A percentile compares a stretch with the other conserved stretches of the same genome.
Conservation (phyloP, 1,140 invertebrate species). For the Lanistes nyassanus region DNA sequence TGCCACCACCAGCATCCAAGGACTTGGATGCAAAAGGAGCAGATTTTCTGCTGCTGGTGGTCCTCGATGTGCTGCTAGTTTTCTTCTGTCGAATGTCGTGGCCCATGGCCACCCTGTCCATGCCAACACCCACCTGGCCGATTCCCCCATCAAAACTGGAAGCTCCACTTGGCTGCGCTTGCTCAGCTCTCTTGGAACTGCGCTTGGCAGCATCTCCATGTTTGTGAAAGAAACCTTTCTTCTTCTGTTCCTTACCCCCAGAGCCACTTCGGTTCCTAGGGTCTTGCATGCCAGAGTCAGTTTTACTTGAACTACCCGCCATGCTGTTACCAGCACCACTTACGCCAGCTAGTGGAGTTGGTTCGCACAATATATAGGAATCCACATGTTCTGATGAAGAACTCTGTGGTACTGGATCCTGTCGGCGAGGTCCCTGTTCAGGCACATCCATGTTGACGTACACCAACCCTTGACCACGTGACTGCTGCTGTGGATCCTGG, state of each 20-base stretch:
- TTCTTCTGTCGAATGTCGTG: slow-evolving; percentile 35
- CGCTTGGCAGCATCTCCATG: slow-evolving; percentile 20
- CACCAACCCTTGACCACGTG: neutral
- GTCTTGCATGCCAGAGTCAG: neutral
- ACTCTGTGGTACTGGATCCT: neutral
- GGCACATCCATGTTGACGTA: slow-evolving; percentile 30
- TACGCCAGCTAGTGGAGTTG: neutral
- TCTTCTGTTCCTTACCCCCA: slow-evolving; percentile 23
- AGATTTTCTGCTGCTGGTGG: slow-evolving; percentile 3
- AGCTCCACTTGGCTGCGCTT: slow-evolving; percentile 8
- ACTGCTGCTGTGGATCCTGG: neutral
- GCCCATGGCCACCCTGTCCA: slow-evolving; percentile 35
- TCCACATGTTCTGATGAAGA: slow-evolving; percentile 32
- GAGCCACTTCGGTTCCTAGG: slow-evolving; percentile 14
- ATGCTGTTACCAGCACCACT: neutral
- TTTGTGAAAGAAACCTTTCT: slow-evolving; percentile 20
- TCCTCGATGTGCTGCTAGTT: neutral
- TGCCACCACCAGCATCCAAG: slow-evolving; percentile 14
- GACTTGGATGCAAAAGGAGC: neutral
- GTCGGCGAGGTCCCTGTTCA: neutral
- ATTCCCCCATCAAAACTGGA: neutral
- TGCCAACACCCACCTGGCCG: slow-evolving; percentile 1
- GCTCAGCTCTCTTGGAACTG: slow-evolving; percentile 4
- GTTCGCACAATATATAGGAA: slow-evolving; percentile 34
- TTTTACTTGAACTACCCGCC: neutral